Evolutionary conservation across 2,888 invertebrate genomes (phyloP).

Genomic region (Pilophorus perplexus): DNA sequence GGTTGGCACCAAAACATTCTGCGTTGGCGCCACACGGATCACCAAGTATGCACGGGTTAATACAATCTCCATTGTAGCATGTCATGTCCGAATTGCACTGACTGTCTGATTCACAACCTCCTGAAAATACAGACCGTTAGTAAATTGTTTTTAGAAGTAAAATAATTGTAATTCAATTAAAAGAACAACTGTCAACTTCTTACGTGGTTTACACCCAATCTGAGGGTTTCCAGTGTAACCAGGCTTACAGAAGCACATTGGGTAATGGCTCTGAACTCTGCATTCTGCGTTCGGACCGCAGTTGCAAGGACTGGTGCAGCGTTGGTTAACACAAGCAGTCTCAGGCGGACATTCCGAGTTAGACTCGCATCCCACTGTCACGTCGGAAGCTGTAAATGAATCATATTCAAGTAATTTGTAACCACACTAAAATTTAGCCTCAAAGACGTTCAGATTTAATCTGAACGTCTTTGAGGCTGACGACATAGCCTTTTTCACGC

Average conservation of each 20-base stretch:
- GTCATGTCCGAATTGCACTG: conserved; percentile 81
- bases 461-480: no score
- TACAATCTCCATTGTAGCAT: conserved; percentile 80
- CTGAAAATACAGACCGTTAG: conserved; percentile 58
- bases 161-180: conserved; percentile 55
- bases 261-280: conserved; percentile 76
- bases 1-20: conserved; percentile 76
- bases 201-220: conserved; percentile 72
- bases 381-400: conserved; percentile 59
- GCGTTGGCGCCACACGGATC: conserved; percentile 82
- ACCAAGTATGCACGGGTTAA: conserved; percentile 78
- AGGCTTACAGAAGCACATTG: conserved; percentile 76
- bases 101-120: conserved; percentile 79
- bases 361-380: conserved; percentile 70
- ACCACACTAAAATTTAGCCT: no score
- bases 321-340: conserved; percentile 77
- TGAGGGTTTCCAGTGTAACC: conserved; percentile 85
- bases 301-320: conserved; percentile 79
- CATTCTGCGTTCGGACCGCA: conserved; percentile 83
- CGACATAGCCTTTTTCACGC: no score
- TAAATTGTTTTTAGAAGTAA: conserved; percentile 7
- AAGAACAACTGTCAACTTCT: conserved; percentile 46
- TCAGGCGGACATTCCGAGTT: conserved; percentile 77
- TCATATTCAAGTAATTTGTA: no score
- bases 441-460: no score